phyloP scores from a whole-genome alignment of 2,888 invertebrate species.

The Abrostola tripartita region DNA sequence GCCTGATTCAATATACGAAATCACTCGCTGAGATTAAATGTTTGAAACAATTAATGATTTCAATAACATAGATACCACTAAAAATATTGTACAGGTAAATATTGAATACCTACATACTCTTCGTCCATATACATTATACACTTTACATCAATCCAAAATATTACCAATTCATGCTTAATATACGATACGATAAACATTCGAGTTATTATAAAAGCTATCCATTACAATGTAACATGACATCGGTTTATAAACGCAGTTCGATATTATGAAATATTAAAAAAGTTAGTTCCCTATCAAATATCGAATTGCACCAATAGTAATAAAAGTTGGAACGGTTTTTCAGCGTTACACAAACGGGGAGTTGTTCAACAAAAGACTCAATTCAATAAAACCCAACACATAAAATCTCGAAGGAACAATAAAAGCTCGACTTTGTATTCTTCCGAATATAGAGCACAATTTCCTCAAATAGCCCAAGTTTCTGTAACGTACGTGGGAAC shows the following conservation, averaged over 20 bases:
- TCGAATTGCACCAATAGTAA: conserved; percentile 36
- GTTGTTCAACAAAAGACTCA: conserved; percentile 60
- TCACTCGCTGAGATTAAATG: too few species aligned
- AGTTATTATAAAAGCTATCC: too few species aligned
- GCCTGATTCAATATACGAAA: too few species aligned
- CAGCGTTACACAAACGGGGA: conserved; percentile 35
- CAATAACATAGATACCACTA: too few species aligned
- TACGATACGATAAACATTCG: too few species aligned
- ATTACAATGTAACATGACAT: neutral
- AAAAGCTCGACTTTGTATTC: conserved; percentile 66
- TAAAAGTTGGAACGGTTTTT: conserved; percentile 47
- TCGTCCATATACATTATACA: too few species aligned
- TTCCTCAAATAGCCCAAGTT: conserved; percentile 58
- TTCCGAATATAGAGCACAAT: conserved; percentile 58
- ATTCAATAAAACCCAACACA: conserved; percentile 68
- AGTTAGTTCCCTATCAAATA: conserved; percentile 18
- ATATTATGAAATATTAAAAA: neutral
- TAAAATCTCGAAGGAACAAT: conserved; percentile 64
- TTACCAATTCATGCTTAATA: too few species aligned
- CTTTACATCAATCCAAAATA: too few species aligned
- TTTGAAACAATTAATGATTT: too few species aligned
- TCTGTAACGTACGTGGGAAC: conserved; percentile 45
- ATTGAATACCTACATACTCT: too few species aligned
- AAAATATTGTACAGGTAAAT: too few species aligned
- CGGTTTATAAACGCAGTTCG: neutral